phyloP scores from a whole-genome alignment of 2,113 vertebrate genomes.

The Panthera leo region DNA sequence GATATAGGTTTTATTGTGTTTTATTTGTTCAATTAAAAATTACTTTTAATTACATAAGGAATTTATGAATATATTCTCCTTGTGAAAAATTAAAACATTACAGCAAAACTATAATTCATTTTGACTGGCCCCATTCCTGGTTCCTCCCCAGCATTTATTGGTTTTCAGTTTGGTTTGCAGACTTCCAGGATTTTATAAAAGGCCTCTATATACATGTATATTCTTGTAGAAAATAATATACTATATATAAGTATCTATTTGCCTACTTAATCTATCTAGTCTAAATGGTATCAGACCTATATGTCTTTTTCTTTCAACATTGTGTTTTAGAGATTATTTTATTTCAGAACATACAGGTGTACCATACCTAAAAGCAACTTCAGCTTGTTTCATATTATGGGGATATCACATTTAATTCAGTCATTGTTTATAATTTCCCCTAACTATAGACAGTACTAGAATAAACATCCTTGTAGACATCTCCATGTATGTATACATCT shows the following conservation, averaged over 20 bases:
- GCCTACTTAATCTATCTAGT: background rate
- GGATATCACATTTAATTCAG: background rate
- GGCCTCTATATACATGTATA: background rate
- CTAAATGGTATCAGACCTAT: background rate
- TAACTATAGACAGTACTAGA: background rate
- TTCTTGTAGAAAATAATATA: background rate
- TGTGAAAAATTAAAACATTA: constrained; percentile 45
- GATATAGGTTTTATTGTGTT: constrained; percentile 41
- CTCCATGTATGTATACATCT: background rate
- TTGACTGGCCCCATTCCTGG: background rate
- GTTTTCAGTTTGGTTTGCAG: background rate
- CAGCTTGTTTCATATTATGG: background rate
- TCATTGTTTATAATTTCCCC: background rate
- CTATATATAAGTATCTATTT: background rate
- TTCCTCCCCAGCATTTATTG: background rate
- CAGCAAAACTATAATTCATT: background rate
- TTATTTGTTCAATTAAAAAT: constrained; percentile 64
- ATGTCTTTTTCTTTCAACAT: background rate
- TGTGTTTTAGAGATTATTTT: constrained; percentile 21
- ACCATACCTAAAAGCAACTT: background rate
- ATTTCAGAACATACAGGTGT: background rate
- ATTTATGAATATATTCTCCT: constrained; percentile 17
- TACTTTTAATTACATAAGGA: constrained; percentile 58
- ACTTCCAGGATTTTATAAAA: background rate
- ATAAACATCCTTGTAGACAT: background rate